Conservation (phyloP, 2,888 invertebrate genomes). For the Drosophila rubida region DNA sequence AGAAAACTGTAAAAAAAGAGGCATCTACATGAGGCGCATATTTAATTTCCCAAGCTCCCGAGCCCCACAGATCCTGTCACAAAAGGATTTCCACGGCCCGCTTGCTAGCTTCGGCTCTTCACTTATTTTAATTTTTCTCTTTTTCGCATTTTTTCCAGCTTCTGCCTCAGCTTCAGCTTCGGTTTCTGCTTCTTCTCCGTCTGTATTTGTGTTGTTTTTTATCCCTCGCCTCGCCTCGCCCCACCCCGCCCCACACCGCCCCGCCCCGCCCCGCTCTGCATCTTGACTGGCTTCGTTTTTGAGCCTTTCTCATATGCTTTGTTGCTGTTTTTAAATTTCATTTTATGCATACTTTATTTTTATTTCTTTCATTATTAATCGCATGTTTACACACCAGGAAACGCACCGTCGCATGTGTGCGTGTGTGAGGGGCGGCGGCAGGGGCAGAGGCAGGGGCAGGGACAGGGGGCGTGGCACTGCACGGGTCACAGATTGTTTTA, state of each 20-base stretch:
- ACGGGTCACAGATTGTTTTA: slow-evolving; percentile 38
- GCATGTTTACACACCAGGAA: slow-evolving; percentile 73
- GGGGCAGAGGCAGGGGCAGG: too few relatives aligned
- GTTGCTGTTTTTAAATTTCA: slow-evolving; percentile 62
- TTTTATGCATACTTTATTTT: slow-evolving; percentile 74
- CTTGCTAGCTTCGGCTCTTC: slow-evolving; percentile 43
- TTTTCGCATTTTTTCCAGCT: slow-evolving; percentile 23
- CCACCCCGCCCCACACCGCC: neutral
- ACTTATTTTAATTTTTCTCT: slow-evolving; percentile 43
- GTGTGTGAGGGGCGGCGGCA: slow-evolving; percentile 4
- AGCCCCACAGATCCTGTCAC: slow-evolving; percentile 54
- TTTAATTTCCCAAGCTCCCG: slow-evolving; percentile 61
- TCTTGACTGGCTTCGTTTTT: slow-evolving; percentile 32
- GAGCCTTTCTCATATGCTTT: slow-evolving; percentile 49
- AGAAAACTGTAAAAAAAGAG: slow-evolving; percentile 22
- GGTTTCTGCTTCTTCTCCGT: slow-evolving; percentile 13
- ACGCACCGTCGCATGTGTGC: slow-evolving; percentile 36
- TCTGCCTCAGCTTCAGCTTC: slow-evolving; percentile 21
- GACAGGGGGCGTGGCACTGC: slow-evolving; percentile 13
- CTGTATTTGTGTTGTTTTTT: slow-evolving; percentile 9
- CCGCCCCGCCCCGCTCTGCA: neutral
- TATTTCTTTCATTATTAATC: slow-evolving; percentile 77
- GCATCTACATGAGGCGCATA: slow-evolving; percentile 75
- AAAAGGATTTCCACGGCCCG: slow-evolving; percentile 68
- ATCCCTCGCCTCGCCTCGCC: neutral